Base-by-base conservation (phyloP, 2,888 invertebrate genomes). In the Drosophila testacea region DNA sequence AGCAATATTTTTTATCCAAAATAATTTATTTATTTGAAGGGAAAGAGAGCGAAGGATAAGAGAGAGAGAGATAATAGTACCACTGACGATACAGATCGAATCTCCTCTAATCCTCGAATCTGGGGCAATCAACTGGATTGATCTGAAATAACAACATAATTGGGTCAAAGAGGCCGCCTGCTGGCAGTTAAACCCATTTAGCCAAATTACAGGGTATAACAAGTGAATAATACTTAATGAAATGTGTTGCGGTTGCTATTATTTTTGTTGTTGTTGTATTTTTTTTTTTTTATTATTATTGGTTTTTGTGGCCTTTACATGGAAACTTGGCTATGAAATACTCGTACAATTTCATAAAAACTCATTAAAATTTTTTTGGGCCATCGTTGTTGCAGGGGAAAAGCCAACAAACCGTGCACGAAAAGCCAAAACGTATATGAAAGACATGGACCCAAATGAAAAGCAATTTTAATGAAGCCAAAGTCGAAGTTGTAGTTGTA, bases 381-480 rank as follows among this genome's bases (percentile, higher is more conserved):
- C 56, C 38, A 34, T 52, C 62, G 55, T 65, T 57, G 41, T 10
- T 44, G 36, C 62, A n/a, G 36, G 44, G 42, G 54, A 65, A 66
- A 67, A 87, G 67, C 54, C 48, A 75, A 60, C 76, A 87, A 84
- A 63, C 63, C 52, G 47, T 69, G 81, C 83, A 70, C 38, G 62
- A 67, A 62, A 66, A 81, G 50, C 64, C 73, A 63, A 70, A 60
- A 59, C 64, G 63, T 67, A 55, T 36, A 39, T 50, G 39, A 67
- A 36, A 72, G 72, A 70, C 86, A 62, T 82, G 80, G 66, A 73
- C 55, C 70, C 73, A 81, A 88, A 82, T 81, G 83, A 83, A 85
- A 83, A 86, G 70, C 82, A 73, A 82, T 86, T 88, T 82, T 82
- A 82, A 86, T 88, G 82, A 85, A 83, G 82, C 78, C 83, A 81